A percentile compares a stretch with the other conserved stretches of the same genome.
These are phyloP conservation scores for Gastracanthus pulcherrimus DNA, from an alignment of 2,888 invertebrate genomes.

Conservation along the genomic window DNA sequence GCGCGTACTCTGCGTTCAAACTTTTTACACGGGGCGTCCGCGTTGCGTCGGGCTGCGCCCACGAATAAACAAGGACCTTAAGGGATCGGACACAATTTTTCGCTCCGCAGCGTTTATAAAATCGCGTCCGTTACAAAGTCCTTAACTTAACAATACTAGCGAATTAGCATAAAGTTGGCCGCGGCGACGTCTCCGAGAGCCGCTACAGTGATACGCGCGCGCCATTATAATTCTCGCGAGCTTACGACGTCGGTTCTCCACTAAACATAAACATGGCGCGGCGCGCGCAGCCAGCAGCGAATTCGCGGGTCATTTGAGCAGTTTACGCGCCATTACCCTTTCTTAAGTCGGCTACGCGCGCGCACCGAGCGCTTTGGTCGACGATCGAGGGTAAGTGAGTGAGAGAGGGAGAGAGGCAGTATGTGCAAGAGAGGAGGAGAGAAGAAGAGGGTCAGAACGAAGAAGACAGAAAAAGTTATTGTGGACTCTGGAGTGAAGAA, in stretches of 20 bases:
- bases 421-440: not conserved
- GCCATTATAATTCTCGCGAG: conserved; percentile 57
- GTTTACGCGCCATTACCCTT: conserved; percentile 76
- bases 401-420: not conserved
- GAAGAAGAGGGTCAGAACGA: too few species aligned
- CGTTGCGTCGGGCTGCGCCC: not conserved
- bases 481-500: too few species aligned
- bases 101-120: not conserved
- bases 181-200: not conserved
- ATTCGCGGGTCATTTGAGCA: conserved; percentile 77
- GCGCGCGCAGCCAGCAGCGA: conserved; percentile 61
- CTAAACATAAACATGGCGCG: conserved; percentile 73
- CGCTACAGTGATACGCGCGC: not conserved
- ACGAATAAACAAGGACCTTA: not conserved
- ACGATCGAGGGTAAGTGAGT: not conserved
- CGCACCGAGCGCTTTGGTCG: not conserved
- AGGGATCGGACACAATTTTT: not conserved
- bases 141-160: not conserved
- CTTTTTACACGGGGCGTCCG: too few species aligned
- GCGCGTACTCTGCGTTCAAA: too few species aligned
- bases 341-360: conserved; percentile 64
- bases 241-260: conserved; percentile 60
- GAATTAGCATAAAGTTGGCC: conserved; percentile 43
- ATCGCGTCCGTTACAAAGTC: not conserved
- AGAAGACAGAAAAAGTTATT: too few species aligned